Percentiles rank a stretch among this genome's conserved stretches.
These are phyloP conservation scores for Candoia aspera DNA, from an alignment of 2,113 vertebrate genomes.

Conservation along the genomic window DNA sequence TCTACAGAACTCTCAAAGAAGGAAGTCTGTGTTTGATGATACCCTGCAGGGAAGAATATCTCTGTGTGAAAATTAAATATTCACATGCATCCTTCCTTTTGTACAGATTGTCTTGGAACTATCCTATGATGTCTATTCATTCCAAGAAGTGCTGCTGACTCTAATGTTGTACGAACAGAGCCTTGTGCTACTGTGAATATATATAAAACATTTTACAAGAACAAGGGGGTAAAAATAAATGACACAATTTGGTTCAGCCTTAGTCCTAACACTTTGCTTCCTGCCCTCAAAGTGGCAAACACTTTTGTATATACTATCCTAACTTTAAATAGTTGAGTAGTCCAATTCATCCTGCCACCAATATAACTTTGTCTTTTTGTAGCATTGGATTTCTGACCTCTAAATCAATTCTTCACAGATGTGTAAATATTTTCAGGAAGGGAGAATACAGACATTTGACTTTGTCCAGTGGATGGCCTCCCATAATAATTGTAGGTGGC, in stretches of 20 bases:
- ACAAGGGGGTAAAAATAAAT: neutral
- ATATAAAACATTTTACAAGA: neutral
- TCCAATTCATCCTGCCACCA: neutral
- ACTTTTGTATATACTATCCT: neutral
- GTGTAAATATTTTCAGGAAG: neutral
- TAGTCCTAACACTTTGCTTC: neutral
- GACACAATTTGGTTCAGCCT: neutral
- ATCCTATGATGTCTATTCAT: neutral
- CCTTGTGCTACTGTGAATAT: too few species aligned
- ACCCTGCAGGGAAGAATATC: neutral
- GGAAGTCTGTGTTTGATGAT: neutral
- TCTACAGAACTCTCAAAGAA: neutral
- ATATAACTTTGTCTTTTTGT: neutral
- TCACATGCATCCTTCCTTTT: neutral
- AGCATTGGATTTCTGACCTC: neutral
- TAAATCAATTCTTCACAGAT: neutral
- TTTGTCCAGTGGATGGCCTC: neutral
- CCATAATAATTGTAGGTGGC: neutral
- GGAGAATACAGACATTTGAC: neutral
- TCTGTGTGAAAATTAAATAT: neutral
- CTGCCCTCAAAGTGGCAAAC: neutral
- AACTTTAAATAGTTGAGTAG: neutral
- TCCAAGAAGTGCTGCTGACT: neutral
- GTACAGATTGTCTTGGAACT: neutral
- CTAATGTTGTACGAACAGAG: neutral